Percentiles rank a stretch among this genome's conserved stretches.
phyloP scores from a whole-genome alignment of 2,797 vertebrate species.

The Tenualosa ilisha region DNA sequence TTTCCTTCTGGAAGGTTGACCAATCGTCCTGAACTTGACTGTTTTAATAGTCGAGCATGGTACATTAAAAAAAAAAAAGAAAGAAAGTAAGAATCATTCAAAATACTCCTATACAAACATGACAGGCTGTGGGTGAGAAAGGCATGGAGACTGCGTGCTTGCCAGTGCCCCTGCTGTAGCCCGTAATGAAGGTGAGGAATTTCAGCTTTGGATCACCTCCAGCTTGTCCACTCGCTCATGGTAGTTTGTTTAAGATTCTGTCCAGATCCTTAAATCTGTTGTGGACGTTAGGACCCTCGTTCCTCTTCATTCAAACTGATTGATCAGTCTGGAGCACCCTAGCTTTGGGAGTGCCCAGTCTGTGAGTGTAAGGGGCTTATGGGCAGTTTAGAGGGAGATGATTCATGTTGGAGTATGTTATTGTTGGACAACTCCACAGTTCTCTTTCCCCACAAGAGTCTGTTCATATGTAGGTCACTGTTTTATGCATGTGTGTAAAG shows the following conservation, averaged over 20 bases:
- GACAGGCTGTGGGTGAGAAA: constrained; percentile 17
- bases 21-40: constrained; percentile 30
- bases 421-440: not conserved
- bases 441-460: not conserved
- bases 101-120: constrained; percentile 39
- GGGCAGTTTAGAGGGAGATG: not conserved
- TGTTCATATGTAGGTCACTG: constrained; percentile 6
- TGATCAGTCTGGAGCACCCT: not conserved
- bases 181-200: not conserved
- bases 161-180: too few species aligned
- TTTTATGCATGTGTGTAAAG: not conserved
- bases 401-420: not conserved
- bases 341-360: not conserved
- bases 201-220: constrained; percentile 2
- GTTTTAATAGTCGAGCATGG: constrained; percentile 7
- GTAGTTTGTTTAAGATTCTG: not conserved
- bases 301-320: constrained; percentile 3
- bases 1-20: constrained; percentile 39
- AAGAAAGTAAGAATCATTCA: constrained; percentile 15
- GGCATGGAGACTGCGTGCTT: constrained; percentile 20
- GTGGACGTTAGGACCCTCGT: not conserved
- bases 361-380: not conserved
- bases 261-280: constrained; percentile 1
- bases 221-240: not conserved
- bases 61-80: not conserved